Evolutionary conservation across 2,113 vertebrate species (phyloP).

Genomic region (Siphamia tubifer): DNA sequence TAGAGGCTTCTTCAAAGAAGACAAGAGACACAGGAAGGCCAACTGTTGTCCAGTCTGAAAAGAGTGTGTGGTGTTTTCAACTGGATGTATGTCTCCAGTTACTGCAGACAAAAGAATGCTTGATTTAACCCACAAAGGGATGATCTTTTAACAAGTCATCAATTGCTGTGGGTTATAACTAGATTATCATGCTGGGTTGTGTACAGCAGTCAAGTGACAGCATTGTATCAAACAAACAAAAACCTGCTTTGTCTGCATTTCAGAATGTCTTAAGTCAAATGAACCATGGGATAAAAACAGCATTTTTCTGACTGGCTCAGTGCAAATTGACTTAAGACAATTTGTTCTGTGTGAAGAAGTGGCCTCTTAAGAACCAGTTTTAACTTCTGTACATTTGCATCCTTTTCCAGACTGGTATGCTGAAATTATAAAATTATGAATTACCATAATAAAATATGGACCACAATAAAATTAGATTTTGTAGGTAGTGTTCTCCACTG

Average conservation of each 20-base stretch:
- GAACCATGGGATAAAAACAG: slow-evolving; percentile 14
- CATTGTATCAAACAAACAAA: slow-evolving; percentile 10
- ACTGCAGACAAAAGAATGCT: slow-evolving; percentile 30
- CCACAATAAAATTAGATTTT: not conserved
- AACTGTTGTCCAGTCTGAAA: not conserved
- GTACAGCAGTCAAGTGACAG: slow-evolving; percentile 42
- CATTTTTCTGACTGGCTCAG: slow-evolving; percentile 27
- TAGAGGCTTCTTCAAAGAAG: slow-evolving; percentile 5
- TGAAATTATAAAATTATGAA: slow-evolving; percentile 30
- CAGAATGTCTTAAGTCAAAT: slow-evolving; percentile 19
- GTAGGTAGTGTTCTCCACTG: slow-evolving; percentile 28
- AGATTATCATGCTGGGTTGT: slow-evolving; percentile 28
- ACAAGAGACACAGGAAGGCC: not conserved
- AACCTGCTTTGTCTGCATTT: slow-evolving; percentile 41
- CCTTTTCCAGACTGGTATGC: not conserved
- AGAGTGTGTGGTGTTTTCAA: not conserved
- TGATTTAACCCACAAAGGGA: slow-evolving; percentile 48
- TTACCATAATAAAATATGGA: slow-evolving; percentile 14
- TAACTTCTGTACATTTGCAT: slow-evolving; percentile 29
- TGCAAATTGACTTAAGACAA: slow-evolving; percentile 17
- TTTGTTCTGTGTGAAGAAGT: slow-evolving; percentile 13
- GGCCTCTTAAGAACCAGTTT: slow-evolving; percentile 17
- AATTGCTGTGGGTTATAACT: slow-evolving; percentile 30
- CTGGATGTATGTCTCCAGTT: slow-evolving; percentile 14
- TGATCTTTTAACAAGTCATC: slow-evolving; percentile 44